Percentiles rank a stretch among this genome's conserved stretches.
phyloP scores from a whole-genome alignment of 30 jellyfish, hydroid and myxozoan species.

The Cassiopea andromeda region DNA sequence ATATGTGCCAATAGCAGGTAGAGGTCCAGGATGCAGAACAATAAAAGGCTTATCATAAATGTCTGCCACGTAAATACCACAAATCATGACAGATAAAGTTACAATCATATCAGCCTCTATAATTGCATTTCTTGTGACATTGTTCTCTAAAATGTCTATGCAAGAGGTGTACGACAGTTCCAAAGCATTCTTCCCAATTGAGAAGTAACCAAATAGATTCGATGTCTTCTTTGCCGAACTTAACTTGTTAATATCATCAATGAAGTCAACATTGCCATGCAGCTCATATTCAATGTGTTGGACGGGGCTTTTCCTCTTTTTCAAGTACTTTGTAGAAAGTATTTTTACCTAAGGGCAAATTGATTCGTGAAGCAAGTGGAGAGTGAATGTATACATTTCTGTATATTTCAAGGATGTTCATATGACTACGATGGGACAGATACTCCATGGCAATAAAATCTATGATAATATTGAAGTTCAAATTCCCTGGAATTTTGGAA shows the following conservation, averaged over 20 bases:
- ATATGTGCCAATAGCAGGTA: constrained; percentile 9
- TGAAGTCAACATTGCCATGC: not conserved
- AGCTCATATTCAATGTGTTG: constrained; percentile 24
- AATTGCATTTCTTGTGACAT: not conserved
- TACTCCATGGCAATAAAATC: no score
- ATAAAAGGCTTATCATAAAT: constrained; percentile 23
- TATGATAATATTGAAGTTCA: no score
- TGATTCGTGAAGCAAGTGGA: not conserved
- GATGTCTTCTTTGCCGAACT: not conserved
- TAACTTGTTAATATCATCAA: not conserved
- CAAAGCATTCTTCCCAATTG: not conserved
- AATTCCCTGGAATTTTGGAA: no score
- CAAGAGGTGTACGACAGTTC: not conserved
- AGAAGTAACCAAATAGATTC: not conserved
- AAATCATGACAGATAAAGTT: not conserved
- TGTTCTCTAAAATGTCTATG: not conserved
- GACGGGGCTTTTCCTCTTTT: constrained; percentile 25
- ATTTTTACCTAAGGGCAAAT: not conserved
- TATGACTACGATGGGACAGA: no score
- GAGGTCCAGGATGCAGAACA: constrained; percentile 2
- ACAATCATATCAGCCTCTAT: constrained; percentile 25
- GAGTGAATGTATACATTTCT: no score
- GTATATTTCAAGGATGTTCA: no score
- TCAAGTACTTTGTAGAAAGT: constrained; percentile 17
- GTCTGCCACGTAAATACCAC: constrained; percentile 20